Conservation (phyloP, 2,797 vertebrate genomes). For the Linurgus olivaceus region DNA sequence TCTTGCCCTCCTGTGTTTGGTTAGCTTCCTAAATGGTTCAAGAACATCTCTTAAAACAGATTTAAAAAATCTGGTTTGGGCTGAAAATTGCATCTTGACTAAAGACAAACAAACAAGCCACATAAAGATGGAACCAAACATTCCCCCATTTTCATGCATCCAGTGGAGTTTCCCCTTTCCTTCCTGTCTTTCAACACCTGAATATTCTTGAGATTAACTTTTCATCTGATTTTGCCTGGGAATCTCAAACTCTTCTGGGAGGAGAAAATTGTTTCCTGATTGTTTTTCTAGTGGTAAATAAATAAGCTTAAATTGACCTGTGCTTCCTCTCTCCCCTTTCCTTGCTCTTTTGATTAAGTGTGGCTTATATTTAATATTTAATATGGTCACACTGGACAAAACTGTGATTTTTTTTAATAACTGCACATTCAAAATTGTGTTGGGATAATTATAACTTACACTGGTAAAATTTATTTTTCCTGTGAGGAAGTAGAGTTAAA, state of each 20-base stretch:
- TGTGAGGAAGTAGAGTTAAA: not conserved
- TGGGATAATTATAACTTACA: not conserved
- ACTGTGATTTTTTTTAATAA: not conserved
- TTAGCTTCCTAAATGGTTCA: not conserved
- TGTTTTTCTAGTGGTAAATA: slow-evolving; percentile 25
- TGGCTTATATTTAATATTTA: slow-evolving; percentile 12
- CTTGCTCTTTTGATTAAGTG: slow-evolving; percentile 3
- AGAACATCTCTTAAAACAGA: not conserved
- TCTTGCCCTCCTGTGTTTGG: not conserved
- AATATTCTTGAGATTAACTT: not conserved
- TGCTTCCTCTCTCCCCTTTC: slow-evolving; percentile 18
- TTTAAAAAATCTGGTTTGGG: not conserved
- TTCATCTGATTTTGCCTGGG: not conserved
- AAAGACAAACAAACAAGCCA: not conserved
- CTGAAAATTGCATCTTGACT: not conserved
- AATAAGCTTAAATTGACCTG: slow-evolving; percentile 1
- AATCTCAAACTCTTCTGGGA: slow-evolving; percentile 23
- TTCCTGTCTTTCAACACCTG: slow-evolving; percentile 14
- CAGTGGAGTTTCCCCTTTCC: not conserved
- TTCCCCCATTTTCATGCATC: not conserved
- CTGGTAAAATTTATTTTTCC: not conserved
- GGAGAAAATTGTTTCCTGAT: slow-evolving; percentile 11
- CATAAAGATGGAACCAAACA: not conserved
- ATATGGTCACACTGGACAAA: not conserved
- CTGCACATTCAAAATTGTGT: not conserved